phyloP scores from a whole-genome alignment of 1,140 invertebrate species.

The Drosophila nikananu region DNA sequence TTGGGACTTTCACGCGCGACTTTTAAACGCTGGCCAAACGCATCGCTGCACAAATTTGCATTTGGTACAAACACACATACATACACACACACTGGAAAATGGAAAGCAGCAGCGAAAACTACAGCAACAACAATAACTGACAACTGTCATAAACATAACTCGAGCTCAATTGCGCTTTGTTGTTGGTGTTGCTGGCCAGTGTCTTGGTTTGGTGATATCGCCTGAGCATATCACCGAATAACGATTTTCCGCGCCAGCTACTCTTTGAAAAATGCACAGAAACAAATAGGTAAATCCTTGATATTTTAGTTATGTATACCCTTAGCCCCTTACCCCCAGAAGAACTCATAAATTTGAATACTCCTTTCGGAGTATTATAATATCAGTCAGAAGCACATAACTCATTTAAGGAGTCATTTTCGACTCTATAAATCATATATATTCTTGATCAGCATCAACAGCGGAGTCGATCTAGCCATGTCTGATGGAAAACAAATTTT shows the following conservation, averaged over 20 bases:
- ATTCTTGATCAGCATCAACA: too few species aligned
- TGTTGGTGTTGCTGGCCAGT: slow-evolving; percentile 38
- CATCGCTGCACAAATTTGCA: slow-evolving; percentile 80
- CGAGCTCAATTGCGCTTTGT: slow-evolving; percentile 74
- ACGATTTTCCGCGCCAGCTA: slow-evolving; percentile 26
- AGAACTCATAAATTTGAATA: too few species aligned
- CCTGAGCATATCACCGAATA: slow-evolving; percentile 59
- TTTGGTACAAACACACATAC: slow-evolving; percentile 42
- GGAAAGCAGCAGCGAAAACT: slow-evolving; percentile 70
- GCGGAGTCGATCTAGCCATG: too few species aligned
- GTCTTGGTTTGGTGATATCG: slow-evolving; percentile 60
- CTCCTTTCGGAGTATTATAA: too few species aligned
- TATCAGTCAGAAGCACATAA: too few species aligned
- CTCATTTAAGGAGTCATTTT: too few species aligned
- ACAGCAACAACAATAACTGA: slow-evolving; percentile 47
- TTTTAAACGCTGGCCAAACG: slow-evolving; percentile 75
- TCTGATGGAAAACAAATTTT: too few species aligned
- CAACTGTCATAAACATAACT: slow-evolving; percentile 83
- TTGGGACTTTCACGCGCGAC: slow-evolving; percentile 71
- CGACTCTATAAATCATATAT: too few species aligned
- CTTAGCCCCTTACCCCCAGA: too few species aligned
- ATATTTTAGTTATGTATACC: background rate
- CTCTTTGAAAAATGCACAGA: slow-evolving; percentile 4
- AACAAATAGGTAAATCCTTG: background rate
- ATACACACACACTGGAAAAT: slow-evolving; percentile 48